Conservation (phyloP, 2,797 vertebrate genomes). For the Enteromius radiatus region DNA sequence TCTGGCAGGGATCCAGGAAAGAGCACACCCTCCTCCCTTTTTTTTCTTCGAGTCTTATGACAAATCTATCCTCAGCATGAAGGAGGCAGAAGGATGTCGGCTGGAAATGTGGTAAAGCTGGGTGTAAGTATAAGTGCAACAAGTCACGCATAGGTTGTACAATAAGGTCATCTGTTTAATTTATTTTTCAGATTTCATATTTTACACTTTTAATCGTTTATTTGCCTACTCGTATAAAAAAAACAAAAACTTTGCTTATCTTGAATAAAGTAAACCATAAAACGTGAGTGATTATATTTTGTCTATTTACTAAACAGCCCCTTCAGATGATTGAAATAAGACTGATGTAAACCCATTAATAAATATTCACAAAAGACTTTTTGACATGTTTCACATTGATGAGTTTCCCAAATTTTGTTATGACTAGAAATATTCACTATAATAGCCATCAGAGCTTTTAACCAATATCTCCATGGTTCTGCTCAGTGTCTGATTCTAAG, state of each 20-base stretch:
- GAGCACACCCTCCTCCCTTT: not conserved
- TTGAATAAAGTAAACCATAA: not conserved
- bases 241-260: not conserved
- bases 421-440: no score
- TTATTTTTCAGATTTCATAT: not conserved
- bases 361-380: not conserved
- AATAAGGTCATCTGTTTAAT: not conserved
- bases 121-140: not conserved
- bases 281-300: not conserved
- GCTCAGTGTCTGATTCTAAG: not conserved
- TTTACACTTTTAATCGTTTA: not conserved
- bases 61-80: constrained; percentile 22
- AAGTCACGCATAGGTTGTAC: not conserved
- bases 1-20: not conserved
- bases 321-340: not conserved
- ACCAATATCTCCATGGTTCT: no score
- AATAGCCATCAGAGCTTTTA: no score
- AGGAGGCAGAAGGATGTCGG: not conserved
- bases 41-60: not conserved
- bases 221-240: not conserved
- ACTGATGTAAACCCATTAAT: not conserved
- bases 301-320: not conserved
- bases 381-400: not conserved
- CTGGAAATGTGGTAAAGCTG: not conserved
- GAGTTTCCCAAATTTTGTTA: no score